These are phyloP conservation scores for Aleiodes testaceus DNA, from an alignment of 2,888 invertebrate genomes.

Conservation along the genomic window DNA sequence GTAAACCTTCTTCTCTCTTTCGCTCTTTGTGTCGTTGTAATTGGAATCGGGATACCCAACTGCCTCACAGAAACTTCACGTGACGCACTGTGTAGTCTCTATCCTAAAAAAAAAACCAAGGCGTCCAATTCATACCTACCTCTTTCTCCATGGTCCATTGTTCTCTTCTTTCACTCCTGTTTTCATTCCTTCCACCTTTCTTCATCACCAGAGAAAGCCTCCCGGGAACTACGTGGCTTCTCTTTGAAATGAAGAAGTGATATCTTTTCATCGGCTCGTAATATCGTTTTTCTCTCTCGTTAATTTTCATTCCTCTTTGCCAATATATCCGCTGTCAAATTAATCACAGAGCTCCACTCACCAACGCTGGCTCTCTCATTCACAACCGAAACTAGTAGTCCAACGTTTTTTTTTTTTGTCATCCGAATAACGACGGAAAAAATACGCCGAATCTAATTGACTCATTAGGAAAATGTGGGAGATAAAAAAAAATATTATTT, in stretches of 20 bases:
- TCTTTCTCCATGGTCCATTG: conserved; percentile 32
- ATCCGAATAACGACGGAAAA: background rate
- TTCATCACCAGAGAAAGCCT: background rate
- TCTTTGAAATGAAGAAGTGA: conserved; percentile 10
- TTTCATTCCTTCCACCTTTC: conserved; percentile 3
- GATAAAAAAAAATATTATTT: background rate
- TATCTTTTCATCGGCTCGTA: conserved; percentile 18
- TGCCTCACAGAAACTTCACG: conserved; percentile 34
- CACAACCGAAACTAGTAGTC: background rate
- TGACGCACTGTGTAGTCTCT: conserved; percentile 26
- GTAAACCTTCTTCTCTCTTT: conserved; percentile 7
- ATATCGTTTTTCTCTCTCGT: background rate
- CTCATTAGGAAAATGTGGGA: background rate
- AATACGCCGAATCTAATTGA: conserved; percentile 13
- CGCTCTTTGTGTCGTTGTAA: conserved; percentile 58
- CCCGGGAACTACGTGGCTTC: conserved; percentile 15
- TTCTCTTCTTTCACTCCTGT: conserved; percentile 32
- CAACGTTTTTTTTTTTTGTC: too few relatives aligned
- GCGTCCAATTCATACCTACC: conserved; percentile 36
- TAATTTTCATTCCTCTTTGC: too few relatives aligned
- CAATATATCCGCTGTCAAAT: too few relatives aligned
- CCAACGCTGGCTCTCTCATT: too few relatives aligned
- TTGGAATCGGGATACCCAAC: conserved; percentile 50
- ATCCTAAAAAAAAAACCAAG: conserved; percentile 1
- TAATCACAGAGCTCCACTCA: too few relatives aligned